A percentile compares a stretch with the other conserved stretches of the same genome.
phyloP scores from a whole-genome alignment of 2,888 invertebrate species.

The Caenorhabditis drosophilae region DNA sequence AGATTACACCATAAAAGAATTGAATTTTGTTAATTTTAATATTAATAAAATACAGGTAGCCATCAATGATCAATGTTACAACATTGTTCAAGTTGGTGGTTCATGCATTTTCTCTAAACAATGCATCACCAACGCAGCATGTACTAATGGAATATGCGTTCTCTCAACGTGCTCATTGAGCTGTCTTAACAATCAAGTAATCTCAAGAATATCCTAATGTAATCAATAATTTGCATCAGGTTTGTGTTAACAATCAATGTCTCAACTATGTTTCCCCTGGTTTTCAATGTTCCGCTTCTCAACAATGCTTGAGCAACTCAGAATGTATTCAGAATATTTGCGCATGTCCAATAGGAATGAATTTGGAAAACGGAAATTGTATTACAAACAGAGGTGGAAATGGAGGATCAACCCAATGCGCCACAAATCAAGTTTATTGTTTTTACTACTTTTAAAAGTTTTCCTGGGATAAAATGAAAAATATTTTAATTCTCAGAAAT shows the following conservation, averaged over 20 bases:
- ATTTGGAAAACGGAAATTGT: conserved; percentile 16
- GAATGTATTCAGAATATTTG: conserved; percentile 30
- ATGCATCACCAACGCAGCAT: conserved; percentile 37
- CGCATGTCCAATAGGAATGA: conserved; percentile 28
- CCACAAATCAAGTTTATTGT: conserved; percentile 7
- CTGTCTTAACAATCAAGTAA: conserved; percentile 24
- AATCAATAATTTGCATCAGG: too few species aligned
- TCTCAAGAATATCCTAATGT: too few species aligned
- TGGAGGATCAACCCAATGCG: not conserved
- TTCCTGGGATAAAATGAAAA: too few species aligned
- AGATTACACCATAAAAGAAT: too few species aligned
- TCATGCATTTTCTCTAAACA: conserved; percentile 47
- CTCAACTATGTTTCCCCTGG: conserved; percentile 23
- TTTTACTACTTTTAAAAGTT: too few species aligned
- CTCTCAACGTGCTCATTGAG: conserved; percentile 14
- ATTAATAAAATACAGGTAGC: conserved; percentile 16
- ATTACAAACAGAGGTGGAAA: conserved; percentile 11
- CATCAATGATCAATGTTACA: conserved; percentile 25
- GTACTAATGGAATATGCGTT: conserved; percentile 33
- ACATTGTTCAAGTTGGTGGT: conserved; percentile 38
- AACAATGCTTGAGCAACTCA: conserved; percentile 31
- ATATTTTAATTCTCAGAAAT: too few species aligned
- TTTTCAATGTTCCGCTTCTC: conserved; percentile 25
- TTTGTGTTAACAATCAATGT: conserved; percentile 37
- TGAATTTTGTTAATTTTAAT: too few species aligned